Conservation (phyloP, 2,888 invertebrate genomes). For the Morinoia aosen region DNA sequence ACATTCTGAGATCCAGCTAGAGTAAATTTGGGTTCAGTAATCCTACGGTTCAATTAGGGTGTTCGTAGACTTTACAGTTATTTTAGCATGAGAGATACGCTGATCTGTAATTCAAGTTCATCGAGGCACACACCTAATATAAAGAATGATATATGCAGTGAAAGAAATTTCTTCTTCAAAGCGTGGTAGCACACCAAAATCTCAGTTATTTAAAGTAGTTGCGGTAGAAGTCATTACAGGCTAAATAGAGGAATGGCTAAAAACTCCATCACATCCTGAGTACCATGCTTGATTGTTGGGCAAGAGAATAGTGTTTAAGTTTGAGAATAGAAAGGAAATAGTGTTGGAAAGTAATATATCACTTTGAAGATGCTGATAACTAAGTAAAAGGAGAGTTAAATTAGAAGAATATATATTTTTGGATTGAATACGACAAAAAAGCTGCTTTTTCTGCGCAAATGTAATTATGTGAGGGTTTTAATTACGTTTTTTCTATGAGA, state of each 20-base stretch:
- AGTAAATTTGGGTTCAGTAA: background rate
- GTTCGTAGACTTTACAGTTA: too few relatives aligned
- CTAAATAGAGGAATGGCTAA: background rate
- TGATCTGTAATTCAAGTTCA: background rate
- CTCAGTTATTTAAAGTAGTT: background rate
- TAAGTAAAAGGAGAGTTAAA: too few relatives aligned
- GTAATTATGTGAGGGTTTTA: too few relatives aligned
- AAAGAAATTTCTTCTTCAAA: background rate
- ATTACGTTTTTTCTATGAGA: too few relatives aligned
- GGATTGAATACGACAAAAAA: too few relatives aligned
- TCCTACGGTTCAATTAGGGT: background rate
- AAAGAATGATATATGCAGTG: background rate
- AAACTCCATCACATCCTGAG: too few relatives aligned
- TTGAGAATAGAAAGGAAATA: too few relatives aligned
- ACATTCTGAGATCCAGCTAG: too few relatives aligned
- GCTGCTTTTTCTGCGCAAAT: too few relatives aligned
- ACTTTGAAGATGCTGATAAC: too few relatives aligned
- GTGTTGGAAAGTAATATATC: too few relatives aligned
- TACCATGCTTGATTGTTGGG: background rate
- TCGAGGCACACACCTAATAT: background rate
- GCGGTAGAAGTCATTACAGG: background rate
- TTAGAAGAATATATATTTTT: too few relatives aligned
- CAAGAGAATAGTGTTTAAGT: background rate
- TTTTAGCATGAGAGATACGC: background rate
- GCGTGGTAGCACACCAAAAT: background rate